phyloP scores from a whole-genome alignment of 2,113 vertebrate species.

The Monarcha castaneiventris region DNA sequence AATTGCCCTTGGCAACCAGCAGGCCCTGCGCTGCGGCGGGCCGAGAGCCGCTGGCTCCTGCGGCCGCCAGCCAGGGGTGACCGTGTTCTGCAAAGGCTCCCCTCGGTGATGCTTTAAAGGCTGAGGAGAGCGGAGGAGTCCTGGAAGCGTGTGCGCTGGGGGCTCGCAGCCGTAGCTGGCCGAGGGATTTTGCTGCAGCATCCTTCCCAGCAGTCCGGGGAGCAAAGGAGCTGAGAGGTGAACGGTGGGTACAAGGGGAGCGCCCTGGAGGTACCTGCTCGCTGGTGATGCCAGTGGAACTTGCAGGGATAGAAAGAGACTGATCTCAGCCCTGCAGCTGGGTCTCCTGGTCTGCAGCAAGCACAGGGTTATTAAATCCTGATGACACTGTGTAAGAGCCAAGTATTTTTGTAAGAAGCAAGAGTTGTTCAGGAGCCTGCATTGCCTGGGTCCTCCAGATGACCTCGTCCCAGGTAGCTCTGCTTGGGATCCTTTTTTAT shows the following conservation, averaged over 20 bases:
- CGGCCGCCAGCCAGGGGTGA: slow-evolving; percentile 16
- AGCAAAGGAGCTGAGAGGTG: slow-evolving; percentile 27
- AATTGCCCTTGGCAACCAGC: slow-evolving; percentile 26
- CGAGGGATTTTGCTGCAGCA: slow-evolving; percentile 69
- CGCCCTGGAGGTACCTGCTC: slow-evolving; percentile 8
- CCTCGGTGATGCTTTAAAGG: background rate
- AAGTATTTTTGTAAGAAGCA: slow-evolving; percentile 56
- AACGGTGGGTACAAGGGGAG: background rate
- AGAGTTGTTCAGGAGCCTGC: background rate
- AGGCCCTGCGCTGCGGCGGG: slow-evolving; percentile 7
- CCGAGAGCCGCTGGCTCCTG: slow-evolving; percentile 40
- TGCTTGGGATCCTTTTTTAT: slow-evolving; percentile 64
- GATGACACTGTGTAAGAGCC: background rate
- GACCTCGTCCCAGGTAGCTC: slow-evolving; percentile 70
- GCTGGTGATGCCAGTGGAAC: background rate
- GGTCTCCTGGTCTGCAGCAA: slow-evolving; percentile 52
- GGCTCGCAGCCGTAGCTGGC: slow-evolving; percentile 22
- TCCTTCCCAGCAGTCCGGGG: slow-evolving; percentile 26
- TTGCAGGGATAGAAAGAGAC: background rate
- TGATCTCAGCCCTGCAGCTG: slow-evolving; percentile 53
- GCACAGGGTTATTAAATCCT: slow-evolving; percentile 16
- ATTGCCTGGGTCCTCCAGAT: slow-evolving; percentile 45
- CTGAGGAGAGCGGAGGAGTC: background rate
- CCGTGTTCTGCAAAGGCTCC: slow-evolving; percentile 26
- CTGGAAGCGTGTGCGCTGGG: background rate